Conservation (phyloP, 2,888 invertebrate species). For the Hirtodrosophila confusa region DNA sequence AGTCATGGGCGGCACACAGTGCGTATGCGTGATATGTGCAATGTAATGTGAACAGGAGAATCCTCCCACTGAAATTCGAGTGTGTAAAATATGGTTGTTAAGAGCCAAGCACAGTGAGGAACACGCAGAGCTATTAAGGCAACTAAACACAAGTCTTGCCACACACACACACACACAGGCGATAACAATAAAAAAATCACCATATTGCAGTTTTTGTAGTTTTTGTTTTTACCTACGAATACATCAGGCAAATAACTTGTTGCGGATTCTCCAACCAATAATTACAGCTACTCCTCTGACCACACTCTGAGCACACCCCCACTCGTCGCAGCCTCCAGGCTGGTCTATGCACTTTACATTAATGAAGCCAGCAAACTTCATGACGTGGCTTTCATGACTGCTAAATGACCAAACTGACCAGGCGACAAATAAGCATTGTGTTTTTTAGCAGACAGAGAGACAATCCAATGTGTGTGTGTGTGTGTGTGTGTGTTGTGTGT, state of each 20-base stretch:
- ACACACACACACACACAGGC: slow-evolving; percentile 7
- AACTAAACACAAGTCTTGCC: slow-evolving; percentile 31
- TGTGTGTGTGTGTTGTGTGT: too few relatives aligned
- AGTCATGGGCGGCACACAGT: slow-evolving; percentile 48
- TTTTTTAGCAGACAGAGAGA: slow-evolving; percentile 21
- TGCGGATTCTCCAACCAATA: slow-evolving; percentile 51
- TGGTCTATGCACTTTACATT: slow-evolving; percentile 42
- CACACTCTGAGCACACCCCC: slow-evolving; percentile 47
- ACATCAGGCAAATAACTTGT: slow-evolving; percentile 24
- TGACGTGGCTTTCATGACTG: slow-evolving; percentile 47
- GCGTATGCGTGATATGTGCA: slow-evolving; percentile 52
- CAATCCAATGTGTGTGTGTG: too few relatives aligned
- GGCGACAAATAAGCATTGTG: slow-evolving; percentile 61
- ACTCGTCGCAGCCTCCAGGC: slow-evolving; percentile 19
- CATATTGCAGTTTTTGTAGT: slow-evolving; percentile 17
- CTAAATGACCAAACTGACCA: slow-evolving; percentile 11
- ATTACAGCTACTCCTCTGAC: slow-evolving; percentile 49
- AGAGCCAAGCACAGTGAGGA: slow-evolving; percentile 20
- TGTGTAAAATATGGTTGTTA: slow-evolving; percentile 24
- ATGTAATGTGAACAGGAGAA: slow-evolving; percentile 18
- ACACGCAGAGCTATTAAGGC: slow-evolving; percentile 20
- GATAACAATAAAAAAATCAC: slow-evolving; percentile 38
- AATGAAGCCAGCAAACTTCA: slow-evolving; percentile 58
- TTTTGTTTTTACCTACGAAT: slow-evolving; percentile 6
- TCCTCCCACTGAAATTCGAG: slow-evolving; percentile 30